A percentile compares a stretch with the other conserved stretches of the same genome.
These are phyloP conservation scores for Buathra laborator DNA, from an alignment of 2,888 invertebrate genomes.

Conservation along the genomic window DNA sequence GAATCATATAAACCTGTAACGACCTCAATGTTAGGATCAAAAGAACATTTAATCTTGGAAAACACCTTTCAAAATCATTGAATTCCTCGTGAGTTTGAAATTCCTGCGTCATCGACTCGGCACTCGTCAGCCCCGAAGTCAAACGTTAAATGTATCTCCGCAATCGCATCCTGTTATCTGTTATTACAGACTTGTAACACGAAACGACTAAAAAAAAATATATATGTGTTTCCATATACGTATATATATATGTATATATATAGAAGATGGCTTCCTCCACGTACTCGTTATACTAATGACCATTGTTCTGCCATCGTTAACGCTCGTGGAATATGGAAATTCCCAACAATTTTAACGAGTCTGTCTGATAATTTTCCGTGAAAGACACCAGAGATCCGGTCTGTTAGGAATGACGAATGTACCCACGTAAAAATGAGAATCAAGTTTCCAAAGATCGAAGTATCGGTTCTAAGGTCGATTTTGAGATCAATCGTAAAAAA, in stretches of 20 bases:
- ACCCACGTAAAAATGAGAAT: neutral
- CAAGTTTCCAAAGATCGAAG: neutral
- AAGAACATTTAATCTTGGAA: constrained; percentile 34
- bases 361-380: constrained; percentile 11
- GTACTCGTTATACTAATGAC: constrained; percentile 30
- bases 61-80: constrained; percentile 56
- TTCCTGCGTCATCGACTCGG: constrained; percentile 49
- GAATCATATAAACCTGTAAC: constrained; percentile 43
- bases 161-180: neutral
- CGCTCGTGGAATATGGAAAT: constrained; percentile 16
- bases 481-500: no score
- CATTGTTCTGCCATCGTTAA: constrained; percentile 7
- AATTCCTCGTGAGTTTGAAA: constrained; percentile 34
- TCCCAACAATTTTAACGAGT: constrained; percentile 22
- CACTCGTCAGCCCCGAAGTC: neutral
- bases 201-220: neutral
- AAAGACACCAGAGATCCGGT: constrained; percentile 21
- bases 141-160: neutral
- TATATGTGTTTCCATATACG: neutral
- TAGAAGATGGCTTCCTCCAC: constrained; percentile 3
- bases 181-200: neutral
- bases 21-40: constrained; percentile 36
- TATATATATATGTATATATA: neutral
- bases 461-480: neutral
- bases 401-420: neutral